These are phyloP conservation scores for Acropternis orthonyx DNA, from an alignment of 2,797 vertebrate genomes.

Conservation along the genomic window DNA sequence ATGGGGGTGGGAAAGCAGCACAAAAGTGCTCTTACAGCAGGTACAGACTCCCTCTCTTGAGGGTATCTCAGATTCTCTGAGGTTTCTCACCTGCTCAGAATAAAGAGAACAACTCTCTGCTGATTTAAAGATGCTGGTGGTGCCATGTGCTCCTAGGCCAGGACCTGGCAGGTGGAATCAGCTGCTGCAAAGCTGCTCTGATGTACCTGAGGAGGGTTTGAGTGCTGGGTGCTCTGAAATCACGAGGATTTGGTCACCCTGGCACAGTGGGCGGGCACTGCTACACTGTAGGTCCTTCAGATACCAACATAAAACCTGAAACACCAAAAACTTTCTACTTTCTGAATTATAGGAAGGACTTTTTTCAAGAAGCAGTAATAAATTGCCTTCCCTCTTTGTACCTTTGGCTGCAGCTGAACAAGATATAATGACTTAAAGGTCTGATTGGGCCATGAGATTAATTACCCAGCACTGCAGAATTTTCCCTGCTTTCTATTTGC, in stretches of 20 bases:
- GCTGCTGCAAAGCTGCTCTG: neutral
- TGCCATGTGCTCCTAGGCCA: neutral
- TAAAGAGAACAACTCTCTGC: neutral
- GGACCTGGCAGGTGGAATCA: neutral
- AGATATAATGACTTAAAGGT: neutral
- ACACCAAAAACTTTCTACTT: neutral
- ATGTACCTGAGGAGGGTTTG: neutral
- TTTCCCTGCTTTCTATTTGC: neutral
- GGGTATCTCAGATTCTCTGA: neutral
- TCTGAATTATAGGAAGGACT: neutral
- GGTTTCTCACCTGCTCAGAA: neutral
- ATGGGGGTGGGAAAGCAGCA: neutral
- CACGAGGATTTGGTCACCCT: neutral
- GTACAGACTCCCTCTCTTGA: rapidly evolving
- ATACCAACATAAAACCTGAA: neutral
- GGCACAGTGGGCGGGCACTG: neutral
- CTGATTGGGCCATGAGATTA: neutral
- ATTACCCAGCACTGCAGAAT: neutral
- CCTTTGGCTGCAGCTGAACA: neutral
- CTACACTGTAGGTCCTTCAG: neutral
- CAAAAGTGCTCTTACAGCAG: neutral
- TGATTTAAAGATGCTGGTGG: neutral
- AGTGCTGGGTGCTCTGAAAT: neutral
- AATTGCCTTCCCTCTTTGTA: neutral
- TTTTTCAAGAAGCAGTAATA: neutral